Conservation (phyloP, 1,140 invertebrate genomes). For the Neodiprion pinetum region DNA sequence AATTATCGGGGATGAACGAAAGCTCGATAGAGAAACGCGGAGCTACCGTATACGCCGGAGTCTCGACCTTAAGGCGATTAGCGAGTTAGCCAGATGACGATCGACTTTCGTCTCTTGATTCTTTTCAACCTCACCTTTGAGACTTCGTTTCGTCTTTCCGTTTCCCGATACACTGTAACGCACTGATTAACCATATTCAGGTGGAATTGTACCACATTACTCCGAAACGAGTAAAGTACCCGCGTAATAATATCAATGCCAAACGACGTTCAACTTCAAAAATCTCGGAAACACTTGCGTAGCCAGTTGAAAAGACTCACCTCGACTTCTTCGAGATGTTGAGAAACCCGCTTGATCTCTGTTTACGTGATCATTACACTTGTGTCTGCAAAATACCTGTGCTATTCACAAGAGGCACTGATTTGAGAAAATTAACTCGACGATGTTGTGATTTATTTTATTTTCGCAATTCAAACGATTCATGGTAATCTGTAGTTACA, state of each 20-base stretch:
- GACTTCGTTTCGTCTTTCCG: too few relatives aligned
- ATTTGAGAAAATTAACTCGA: not conserved
- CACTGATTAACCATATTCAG: too few relatives aligned
- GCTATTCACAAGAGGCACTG: not conserved
- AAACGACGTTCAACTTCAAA: too few relatives aligned
- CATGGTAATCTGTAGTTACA: too few relatives aligned
- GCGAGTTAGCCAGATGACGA: not conserved
- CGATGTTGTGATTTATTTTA: not conserved
- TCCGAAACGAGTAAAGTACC: too few relatives aligned
- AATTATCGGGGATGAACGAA: not conserved
- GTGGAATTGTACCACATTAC: too few relatives aligned
- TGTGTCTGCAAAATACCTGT: not conserved
- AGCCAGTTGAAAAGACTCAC: too few relatives aligned
- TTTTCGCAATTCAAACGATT: not conserved
- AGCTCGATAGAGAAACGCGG: not conserved
- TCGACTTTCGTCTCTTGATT: not conserved
- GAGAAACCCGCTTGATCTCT: not conserved
- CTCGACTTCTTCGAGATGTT: too few relatives aligned
- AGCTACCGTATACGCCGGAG: not conserved
- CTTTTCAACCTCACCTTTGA: not conserved
- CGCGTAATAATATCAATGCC: too few relatives aligned
- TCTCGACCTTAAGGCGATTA: not conserved
- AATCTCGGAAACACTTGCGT: too few relatives aligned
- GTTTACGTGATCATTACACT: not conserved
- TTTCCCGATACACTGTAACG: too few relatives aligned